Base-by-base conservation (phyloP, 2,113 vertebrate genomes). In the Rhegmatorhina hoffmannsi region DNA sequence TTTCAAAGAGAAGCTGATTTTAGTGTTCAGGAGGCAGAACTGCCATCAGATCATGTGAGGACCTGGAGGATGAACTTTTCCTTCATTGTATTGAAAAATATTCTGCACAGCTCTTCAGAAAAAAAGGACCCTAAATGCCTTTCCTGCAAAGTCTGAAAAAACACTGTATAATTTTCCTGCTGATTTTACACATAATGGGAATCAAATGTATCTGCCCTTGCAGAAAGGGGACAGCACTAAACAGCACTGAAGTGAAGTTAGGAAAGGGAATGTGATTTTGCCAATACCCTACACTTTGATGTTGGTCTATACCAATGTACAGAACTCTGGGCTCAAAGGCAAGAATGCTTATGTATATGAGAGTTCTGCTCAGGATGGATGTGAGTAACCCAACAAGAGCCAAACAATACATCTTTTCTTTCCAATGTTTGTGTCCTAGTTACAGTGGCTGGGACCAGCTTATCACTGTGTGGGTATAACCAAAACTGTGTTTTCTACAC, bases 271-370 rank as follows among this genome's bases (percentile, higher is more conserved):
- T 33, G 19, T 13, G 28, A 13, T 84, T 91, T 89, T 78, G n/a
- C 50, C 62, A 18, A 66, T 31, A 53, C 16, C 3, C 17, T 73
- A 49, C 55, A 66, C 5, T 29, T 1, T 53, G 7, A 52, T 49
- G 40, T 34, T 0, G 0, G 6, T 67, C 38, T 46, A 20, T 20
- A 67, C 21, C 34, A 46, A 28, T 3, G 17, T 53, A 49, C 9
- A 40, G 34, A 34, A n/a, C 40, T 84, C 56, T 67, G 63, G 47
- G 31, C 56, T 82, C 38, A 67, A 60, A 89, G 50, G 17, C 15
- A 75, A 28, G 23, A 14, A 31, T 33, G 10, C 25, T 89, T 55
- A 18, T 23, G 1, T 11, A 3, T 28, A 1, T 19, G 12, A 56
- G 14, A 77, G 21, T 46, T 21, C 52, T 34, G 70, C 25, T 87